These are phyloP conservation scores for Anolis sagrei DNA, from an alignment of 2,113 vertebrate genomes.

Conservation along the genomic window DNA sequence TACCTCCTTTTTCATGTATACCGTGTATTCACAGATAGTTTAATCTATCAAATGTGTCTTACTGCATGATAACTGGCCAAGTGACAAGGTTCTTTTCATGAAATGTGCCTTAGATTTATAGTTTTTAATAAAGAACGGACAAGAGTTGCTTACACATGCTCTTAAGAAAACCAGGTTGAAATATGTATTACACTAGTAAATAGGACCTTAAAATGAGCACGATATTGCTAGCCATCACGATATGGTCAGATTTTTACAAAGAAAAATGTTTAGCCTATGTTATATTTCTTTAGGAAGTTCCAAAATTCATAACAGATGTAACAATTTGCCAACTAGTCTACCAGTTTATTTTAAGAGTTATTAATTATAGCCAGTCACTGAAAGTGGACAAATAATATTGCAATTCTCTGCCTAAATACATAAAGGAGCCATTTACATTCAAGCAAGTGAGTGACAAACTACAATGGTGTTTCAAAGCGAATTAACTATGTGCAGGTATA, in stretches of 20 bases:
- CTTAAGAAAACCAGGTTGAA: constrained; percentile 6
- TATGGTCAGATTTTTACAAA: constrained; percentile 8
- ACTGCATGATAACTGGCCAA: constrained; percentile 27
- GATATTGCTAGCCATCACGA: constrained; percentile 17
- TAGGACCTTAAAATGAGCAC: not conserved
- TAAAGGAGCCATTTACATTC: not conserved
- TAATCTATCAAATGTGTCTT: constrained; percentile 31
- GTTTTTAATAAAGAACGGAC: not conserved
- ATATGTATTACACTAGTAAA: constrained; percentile 21
- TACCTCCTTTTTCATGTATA: no score
- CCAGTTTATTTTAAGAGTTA: not conserved
- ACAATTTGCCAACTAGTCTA: constrained; percentile 32
- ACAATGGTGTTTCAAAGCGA: no score
- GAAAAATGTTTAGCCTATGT: constrained; percentile 22
- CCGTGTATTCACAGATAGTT: not conserved
- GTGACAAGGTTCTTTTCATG: not conserved
- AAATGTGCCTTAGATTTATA: not conserved
- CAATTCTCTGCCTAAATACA: no score
- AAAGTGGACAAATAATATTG: constrained; percentile 13
- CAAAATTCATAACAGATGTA: constrained; percentile 27
- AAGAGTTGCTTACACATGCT: not conserved
- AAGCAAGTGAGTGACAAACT: not conserved
- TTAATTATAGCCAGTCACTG: constrained; percentile 10
- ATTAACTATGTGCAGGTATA: not conserved
- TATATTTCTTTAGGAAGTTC: constrained; percentile 33